Evolutionary conservation across 1,140 invertebrate genomes (phyloP), one percentile per base, ranked within the genome.

Genomic region (Eumaeus atala): DNA sequence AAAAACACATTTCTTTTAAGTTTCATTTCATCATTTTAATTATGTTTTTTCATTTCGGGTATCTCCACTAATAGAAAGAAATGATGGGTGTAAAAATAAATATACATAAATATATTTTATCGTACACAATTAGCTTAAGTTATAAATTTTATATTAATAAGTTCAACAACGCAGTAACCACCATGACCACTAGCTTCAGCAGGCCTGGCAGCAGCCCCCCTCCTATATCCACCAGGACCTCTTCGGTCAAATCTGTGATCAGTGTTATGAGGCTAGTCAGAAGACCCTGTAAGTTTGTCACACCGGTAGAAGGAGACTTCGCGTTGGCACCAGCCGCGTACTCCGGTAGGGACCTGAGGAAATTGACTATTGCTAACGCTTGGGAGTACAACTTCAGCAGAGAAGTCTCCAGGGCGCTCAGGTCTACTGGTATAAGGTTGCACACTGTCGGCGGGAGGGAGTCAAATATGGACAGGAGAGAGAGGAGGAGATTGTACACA

Each of bases 361-460:
- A 86, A 28, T 86, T 86, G 0, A 86, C 79, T 4, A 86, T 86
- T n/a, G 83, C 83, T 12, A 86, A 54, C 0, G 83, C 83, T 61
- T 86, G 83, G 0, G 83, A 86, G 47, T 86, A 86, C 0, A 86
- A 56, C 33, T 86, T 86, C 0, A 86, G 59, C 0, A 86, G 55
- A 0, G 80, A 84, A 0, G 83, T 86, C 48, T 86, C 83, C 47
- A 86, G 57, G 5, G 83, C 83, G 6, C 76, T 72, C 7, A 86
- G 53, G 48, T 86, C 80, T 1, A 86, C 76, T 3, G 83, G 83
- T 16, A 86, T 84, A 16, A 81, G 56, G 38, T 67, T 71, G 56
- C 74, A 78, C 6, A 86, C 66, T 1, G 73, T 64, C 0, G 82
- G 64, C 0, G 82, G 82, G 0, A 85, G 65, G 0, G 80, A 79